Evolutionary conservation across 2,113 vertebrate genomes (phyloP), one percentile per base, ranked within the genome.

Genomic region (Gobio gobio): DNA sequence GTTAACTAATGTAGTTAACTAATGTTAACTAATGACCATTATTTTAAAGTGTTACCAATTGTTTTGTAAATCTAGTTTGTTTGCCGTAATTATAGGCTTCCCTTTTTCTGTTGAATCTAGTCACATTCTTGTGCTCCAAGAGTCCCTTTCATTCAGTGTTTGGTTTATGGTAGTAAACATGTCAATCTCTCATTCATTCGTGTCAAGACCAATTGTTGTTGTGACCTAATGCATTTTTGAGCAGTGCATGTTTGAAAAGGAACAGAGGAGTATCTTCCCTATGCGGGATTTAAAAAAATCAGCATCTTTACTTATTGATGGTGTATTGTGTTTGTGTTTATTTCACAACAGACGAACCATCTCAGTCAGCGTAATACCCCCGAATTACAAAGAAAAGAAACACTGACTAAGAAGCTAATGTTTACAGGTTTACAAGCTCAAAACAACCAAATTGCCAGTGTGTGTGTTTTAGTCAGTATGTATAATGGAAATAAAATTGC

Each of bases 261-360:
- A 66, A 51, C 43, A 66, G 18, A 68, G 13, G 61, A 81, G 33
- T 66, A n/a, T 49, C 18, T 66, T 81, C 58, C 58, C 59, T 45
- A 29, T 24, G 78, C 1, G 16, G 40, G 40, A 9, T 63, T 80
- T 80, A 1, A 64, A 64, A 64, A 63, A 64, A 49, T 49, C 59
- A 80, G 5, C 16, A 1, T 47, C 36, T 47, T 80, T 63, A 80
- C n/a, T 80, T 80, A 64, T 80, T 80, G 14, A 80, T 80, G 59
- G 10, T 64, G n/a, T 20, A 80, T 80, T 80, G 58, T 56, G 29
- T 63, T 26, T 63, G 58, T 56, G 29, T 79, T 63, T 79, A 24
- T 43, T 80, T 45, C 36, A 61, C 16, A 40, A 78, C 10, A 63
- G 78, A 80, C 10, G 22, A 13, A 61, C 10, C 73, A 14, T 24